Evolutionary conservation across 2,797 vertebrate species (phyloP).

Genomic region (Clarias fuscus): DNA sequence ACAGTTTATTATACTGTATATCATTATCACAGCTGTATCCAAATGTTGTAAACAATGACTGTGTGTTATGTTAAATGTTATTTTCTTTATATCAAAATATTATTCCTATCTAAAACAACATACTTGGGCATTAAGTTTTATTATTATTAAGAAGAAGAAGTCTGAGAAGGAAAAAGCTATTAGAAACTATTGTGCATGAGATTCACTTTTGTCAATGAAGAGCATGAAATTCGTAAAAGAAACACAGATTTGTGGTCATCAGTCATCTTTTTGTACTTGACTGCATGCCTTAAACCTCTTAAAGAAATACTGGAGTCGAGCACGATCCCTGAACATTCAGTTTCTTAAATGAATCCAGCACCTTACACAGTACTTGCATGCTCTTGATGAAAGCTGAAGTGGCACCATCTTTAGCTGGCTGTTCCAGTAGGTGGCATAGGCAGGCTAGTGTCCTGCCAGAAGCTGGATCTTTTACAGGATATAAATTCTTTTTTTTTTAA

Average conservation of each 20-base stretch:
- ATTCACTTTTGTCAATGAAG: not conserved
- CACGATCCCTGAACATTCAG: not conserved
- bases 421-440: slow-evolving; percentile 24
- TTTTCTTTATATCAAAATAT: not conserved
- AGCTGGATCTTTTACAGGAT: not conserved
- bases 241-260: not conserved
- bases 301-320: not conserved
- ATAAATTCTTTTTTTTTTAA: not conserved
- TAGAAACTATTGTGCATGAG: not conserved
- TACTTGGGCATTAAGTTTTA: not conserved
- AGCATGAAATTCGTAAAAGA: not conserved
- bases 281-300: not conserved
- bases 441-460: slow-evolving; percentile 5
- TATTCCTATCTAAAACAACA: not conserved
- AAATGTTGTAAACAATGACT: not conserved
- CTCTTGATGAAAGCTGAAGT: not conserved
- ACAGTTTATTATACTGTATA: not conserved
- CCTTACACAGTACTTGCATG: not conserved
- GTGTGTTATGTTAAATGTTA: not conserved
- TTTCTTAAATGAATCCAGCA: not conserved
- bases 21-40: not conserved
- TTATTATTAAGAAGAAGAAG: not conserved
- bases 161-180: not conserved
- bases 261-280: not conserved
- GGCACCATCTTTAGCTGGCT: slow-evolving; percentile 10